A percentile compares a stretch with the other conserved stretches of the same genome.
Conservation (phyloP, 1,140 invertebrate genomes). For the Ooceraea biroi region DNA sequence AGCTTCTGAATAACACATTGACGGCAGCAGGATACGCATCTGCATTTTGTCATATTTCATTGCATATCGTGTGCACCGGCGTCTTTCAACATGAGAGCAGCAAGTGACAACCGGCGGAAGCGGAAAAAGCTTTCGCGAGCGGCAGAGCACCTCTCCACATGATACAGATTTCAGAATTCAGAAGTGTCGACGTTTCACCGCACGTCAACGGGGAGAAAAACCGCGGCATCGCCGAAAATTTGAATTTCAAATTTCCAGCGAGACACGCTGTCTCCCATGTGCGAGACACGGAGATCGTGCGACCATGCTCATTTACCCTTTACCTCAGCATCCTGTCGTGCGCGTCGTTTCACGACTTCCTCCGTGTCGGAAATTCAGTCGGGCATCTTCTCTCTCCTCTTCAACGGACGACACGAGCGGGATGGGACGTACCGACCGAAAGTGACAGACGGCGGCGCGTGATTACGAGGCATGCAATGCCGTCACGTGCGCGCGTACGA, state of each 20-base stretch:
- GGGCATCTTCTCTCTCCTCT: background rate
- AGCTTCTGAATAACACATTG: too few relatives aligned
- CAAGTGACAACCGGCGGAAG: background rate
- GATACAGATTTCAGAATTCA: background rate
- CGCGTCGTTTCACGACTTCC: slow-evolving; percentile 22
- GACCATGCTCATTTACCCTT: slow-evolving; percentile 13
- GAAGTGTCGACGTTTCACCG: background rate
- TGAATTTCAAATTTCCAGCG: slow-evolving; percentile 16
- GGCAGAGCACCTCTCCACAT: background rate
- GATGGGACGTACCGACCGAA: background rate
- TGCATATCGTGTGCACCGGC: background rate
- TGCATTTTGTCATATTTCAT: background rate
- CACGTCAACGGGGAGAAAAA: background rate
- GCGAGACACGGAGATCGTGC: slow-evolving; percentile 11
- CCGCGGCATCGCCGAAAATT: slow-evolving; percentile 2
- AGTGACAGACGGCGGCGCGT: background rate
- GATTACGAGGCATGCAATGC: background rate
- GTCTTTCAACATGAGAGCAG: background rate
- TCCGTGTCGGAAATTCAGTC: background rate
- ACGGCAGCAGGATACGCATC: background rate
- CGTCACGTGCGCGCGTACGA: slow-evolving; percentile 56
- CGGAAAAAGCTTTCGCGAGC: background rate
- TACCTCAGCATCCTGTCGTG: slow-evolving; percentile 28
- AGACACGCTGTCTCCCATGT: background rate
- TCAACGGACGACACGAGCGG: background rate